Evolutionary conservation across 2,113 vertebrate species (phyloP).

Genomic region (Bungarus multicinctus): DNA sequence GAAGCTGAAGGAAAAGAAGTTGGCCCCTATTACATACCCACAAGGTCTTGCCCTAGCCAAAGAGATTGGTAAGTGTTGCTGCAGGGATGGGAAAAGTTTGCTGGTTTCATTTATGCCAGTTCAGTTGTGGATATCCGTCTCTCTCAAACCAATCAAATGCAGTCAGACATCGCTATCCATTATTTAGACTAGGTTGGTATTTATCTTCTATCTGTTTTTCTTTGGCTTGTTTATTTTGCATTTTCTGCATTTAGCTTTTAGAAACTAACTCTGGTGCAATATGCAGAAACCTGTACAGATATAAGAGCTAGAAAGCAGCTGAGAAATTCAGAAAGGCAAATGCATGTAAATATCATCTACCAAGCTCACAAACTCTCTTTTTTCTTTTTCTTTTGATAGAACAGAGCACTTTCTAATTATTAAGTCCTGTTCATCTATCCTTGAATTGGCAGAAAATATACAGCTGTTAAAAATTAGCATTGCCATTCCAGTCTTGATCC

Average conservation of each 20-base stretch:
- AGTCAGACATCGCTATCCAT: background rate
- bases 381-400: background rate
- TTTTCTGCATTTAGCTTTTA: background rate
- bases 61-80: conserved; percentile 72
- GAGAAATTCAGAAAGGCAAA: background rate
- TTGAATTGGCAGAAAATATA: background rate
- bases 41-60: conserved; percentile 81
- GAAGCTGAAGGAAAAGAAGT: conserved; percentile 83
- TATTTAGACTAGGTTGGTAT: background rate
- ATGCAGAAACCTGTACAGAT: background rate
- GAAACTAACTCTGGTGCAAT: background rate
- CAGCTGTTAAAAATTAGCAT: background rate
- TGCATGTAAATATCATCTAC: background rate
- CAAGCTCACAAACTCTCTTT: background rate
- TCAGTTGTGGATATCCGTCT: background rate
- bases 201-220: background rate
- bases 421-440: background rate
- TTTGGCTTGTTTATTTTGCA: background rate
- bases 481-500: background rate
- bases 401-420: background rate
- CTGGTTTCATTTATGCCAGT: background rate
- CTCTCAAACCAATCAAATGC: background rate
- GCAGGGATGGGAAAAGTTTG: background rate
- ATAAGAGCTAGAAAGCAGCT: background rate
- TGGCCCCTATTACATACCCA: conserved; percentile 78